A percentile compares a stretch with the other conserved stretches of the same genome.
These are phyloP conservation scores for Tachystola acroxantha DNA, from an alignment of 2,888 invertebrate genomes.

Conservation along the genomic window DNA sequence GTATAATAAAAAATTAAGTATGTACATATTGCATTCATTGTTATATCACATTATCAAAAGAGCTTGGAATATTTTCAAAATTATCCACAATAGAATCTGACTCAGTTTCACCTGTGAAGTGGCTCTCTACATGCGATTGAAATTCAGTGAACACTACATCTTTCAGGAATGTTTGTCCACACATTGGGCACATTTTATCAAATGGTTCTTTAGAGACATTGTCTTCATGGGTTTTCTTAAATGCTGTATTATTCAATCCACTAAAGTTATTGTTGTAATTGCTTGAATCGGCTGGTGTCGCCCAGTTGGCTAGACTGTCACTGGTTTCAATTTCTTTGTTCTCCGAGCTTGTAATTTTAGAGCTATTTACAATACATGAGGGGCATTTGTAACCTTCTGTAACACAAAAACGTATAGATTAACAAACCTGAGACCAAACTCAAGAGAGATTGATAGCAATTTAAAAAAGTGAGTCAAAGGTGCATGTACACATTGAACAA, in stretches of 20 bases:
- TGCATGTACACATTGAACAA: no score
- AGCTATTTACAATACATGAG: conserved; percentile 47
- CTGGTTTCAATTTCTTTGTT: conserved; percentile 71
- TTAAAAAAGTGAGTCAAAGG: no score
- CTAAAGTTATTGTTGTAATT: conserved; percentile 53
- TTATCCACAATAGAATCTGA: conserved; percentile 71
- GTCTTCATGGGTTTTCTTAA: conserved; percentile 40
- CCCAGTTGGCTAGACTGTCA: conserved; percentile 67
- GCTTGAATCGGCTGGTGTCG: conserved; percentile 63
- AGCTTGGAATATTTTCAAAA: conserved; percentile 69
- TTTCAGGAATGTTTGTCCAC: conserved; percentile 80
- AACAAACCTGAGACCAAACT: neutral
- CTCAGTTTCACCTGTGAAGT: conserved; percentile 81
- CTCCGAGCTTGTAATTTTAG: conserved; percentile 47
- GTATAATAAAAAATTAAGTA: no score
- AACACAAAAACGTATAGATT: conserved; percentile 30
- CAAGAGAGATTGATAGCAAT: neutral
- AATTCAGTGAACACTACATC: conserved; percentile 80
- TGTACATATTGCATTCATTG: no score
- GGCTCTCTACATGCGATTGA: conserved; percentile 86
- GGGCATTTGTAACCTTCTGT: conserved; percentile 67
- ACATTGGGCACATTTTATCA: conserved; percentile 86
- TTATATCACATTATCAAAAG: conserved; percentile 54
- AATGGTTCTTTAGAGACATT: conserved; percentile 32
- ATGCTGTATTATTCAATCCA: conserved; percentile 48